Conservation (phyloP, 2,113 vertebrate genomes). For the Scomber scombrus region DNA sequence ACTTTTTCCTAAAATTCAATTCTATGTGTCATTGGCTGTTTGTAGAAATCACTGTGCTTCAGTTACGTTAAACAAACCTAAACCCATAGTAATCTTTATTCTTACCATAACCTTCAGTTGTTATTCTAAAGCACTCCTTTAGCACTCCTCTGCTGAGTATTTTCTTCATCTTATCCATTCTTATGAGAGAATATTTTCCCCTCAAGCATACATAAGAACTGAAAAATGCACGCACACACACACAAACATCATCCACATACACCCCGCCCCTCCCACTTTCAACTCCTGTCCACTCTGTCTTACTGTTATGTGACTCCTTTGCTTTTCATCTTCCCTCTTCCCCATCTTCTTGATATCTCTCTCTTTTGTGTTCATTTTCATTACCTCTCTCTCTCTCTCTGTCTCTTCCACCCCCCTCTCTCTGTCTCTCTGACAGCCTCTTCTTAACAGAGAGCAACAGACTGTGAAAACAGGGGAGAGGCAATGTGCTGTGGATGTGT, state of each 20-base stretch:
- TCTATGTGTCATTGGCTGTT: background rate
- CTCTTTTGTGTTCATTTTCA: slow-evolving; percentile 33
- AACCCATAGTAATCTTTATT: background rate
- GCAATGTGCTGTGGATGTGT: slow-evolving; percentile 51
- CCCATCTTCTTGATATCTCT: slow-evolving; percentile 57
- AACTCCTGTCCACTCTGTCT: slow-evolving; percentile 6
- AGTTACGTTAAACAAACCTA: background rate
- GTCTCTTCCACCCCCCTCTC: background rate
- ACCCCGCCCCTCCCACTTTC: slow-evolving; percentile 9
- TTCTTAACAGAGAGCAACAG: slow-evolving; percentile 68
- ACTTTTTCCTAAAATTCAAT: slow-evolving; percentile 1
- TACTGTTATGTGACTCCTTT: slow-evolving; percentile 27
- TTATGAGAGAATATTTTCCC: slow-evolving; percentile 28
- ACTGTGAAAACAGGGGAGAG: slow-evolving; percentile 70
- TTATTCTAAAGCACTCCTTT: background rate
- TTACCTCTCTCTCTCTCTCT: background rate
- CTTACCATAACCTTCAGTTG: background rate
- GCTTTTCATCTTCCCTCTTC: slow-evolving; percentile 30
- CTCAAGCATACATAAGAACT: background rate
- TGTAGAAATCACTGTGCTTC: background rate
- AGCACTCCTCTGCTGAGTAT: slow-evolving; percentile 2
- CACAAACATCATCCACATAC: too few species aligned
- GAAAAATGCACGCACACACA: background rate
- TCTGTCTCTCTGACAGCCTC: slow-evolving; percentile 55
- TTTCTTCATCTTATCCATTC: background rate